phyloP scores from a whole-genome alignment of 1,140 invertebrate species.

The Goniozus legneri region DNA sequence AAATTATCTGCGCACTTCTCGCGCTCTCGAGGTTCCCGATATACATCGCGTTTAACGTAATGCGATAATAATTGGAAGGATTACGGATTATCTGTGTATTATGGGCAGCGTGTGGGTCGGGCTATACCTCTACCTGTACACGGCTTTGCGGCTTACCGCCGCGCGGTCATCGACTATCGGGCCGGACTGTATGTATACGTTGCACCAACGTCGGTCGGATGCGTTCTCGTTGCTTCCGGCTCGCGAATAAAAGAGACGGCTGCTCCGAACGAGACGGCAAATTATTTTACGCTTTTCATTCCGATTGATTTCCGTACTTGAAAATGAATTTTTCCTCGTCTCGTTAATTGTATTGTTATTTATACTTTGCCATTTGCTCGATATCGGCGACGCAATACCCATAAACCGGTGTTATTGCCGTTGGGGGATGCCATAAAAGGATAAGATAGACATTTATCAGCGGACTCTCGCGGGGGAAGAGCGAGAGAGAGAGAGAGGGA shows the following conservation, averaged over 20 bases:
- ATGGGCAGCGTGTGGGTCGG: slow-evolving; percentile 15
- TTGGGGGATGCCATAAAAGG: slow-evolving; percentile 39
- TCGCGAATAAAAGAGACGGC: too few relatives aligned
- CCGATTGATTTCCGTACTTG: slow-evolving; percentile 24
- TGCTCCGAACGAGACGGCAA: too few relatives aligned
- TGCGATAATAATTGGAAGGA: slow-evolving; percentile 44
- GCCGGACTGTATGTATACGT: too few relatives aligned
- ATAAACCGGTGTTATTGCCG: slow-evolving; percentile 43
- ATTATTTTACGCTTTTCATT: slow-evolving; percentile 2
- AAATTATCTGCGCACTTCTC: too few relatives aligned
- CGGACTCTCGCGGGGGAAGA: too few relatives aligned
- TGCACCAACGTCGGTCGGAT: too few relatives aligned
- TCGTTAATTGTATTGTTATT: slow-evolving; percentile 28
- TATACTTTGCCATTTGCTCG: slow-evolving; percentile 35
- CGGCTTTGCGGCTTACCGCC: slow-evolving; percentile 22
- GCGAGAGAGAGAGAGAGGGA: neutral
- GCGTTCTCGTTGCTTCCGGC: too few relatives aligned
- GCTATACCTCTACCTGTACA: too few relatives aligned
- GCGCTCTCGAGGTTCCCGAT: too few relatives aligned
- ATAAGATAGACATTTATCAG: slow-evolving; percentile 47
- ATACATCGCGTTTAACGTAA: slow-evolving; percentile 34
- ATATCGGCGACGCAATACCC: slow-evolving; percentile 29
- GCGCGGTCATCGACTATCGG: slow-evolving; percentile 21
- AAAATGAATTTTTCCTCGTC: too few relatives aligned
- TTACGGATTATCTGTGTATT: slow-evolving; percentile 33